Percentiles rank a stretch among this genome's conserved stretches.
Evolutionary conservation across 2,797 vertebrate species (phyloP).

Genomic region (Parauchenoglanis ngamensis): DNA sequence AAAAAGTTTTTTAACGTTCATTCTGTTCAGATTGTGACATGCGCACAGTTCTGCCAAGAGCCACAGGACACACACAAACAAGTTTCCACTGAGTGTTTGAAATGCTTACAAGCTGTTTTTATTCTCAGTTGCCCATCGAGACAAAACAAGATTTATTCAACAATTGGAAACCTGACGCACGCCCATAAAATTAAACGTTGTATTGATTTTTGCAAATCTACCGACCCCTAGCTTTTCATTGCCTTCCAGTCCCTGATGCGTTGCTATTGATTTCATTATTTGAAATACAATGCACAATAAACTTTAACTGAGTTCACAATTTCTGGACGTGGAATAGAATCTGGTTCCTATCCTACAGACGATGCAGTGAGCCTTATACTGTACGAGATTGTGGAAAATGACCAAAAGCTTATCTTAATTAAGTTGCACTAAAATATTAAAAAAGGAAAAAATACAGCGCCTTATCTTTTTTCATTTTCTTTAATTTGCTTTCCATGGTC

Average conservation of each 20-base stretch:
- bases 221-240: conserved; percentile 32
- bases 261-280: conserved; percentile 46
- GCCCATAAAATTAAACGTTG: conserved; percentile 36
- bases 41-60: conserved; percentile 24
- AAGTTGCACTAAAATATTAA: background rate
- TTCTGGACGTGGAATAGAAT: conserved; percentile 40
- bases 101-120: conserved; percentile 40
- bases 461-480: conserved; percentile 1
- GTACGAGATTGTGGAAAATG: conserved; percentile 34
- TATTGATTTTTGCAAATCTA: conserved; percentile 48
- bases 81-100: conserved; percentile 8
- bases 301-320: conserved; percentile 45
- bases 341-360: background rate
- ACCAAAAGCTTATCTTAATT: conserved; percentile 35
- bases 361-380: background rate
- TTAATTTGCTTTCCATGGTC: background rate
- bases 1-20: conserved; percentile 16
- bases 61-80: conserved; percentile 24
- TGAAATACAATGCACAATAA: conserved; percentile 47
- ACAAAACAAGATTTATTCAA: conserved; percentile 38
- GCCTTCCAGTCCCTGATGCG: background rate
- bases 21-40: conserved; percentile 31
- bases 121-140: conserved; percentile 12
- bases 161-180: conserved; percentile 36
- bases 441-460: background rate